These are phyloP conservation scores for Achroia grisella DNA, from an alignment of 1,140 invertebrate genomes.

Conservation along the genomic window DNA sequence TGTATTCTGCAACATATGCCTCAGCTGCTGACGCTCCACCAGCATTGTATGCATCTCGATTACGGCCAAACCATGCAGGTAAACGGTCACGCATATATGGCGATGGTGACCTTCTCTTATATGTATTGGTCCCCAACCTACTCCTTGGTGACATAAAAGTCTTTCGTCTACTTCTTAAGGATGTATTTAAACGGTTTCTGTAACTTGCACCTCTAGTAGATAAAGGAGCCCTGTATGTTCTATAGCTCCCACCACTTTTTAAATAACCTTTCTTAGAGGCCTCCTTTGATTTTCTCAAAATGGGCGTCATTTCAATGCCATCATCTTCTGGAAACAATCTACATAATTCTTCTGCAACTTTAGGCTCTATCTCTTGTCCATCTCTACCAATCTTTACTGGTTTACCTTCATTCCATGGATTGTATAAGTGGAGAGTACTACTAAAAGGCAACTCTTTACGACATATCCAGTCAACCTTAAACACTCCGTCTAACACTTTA, in stretches of 20 bases:
- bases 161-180: conserved; percentile 70
- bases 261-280: conserved; percentile 79
- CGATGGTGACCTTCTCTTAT: conserved; percentile 75
- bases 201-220: conserved; percentile 53
- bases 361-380: conserved; percentile 97
- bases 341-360: conserved; percentile 95
- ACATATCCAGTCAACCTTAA: conserved; percentile 97
- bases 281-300: conserved; percentile 92
- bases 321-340: conserved; percentile 95
- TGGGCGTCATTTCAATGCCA: conserved; percentile 92
- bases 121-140: conserved; percentile 64
- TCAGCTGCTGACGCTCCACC: conserved; percentile 80
- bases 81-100: conserved; percentile 63
- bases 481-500: conserved; percentile 95
- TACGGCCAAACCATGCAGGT: conserved; percentile 64
- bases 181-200: conserved; percentile 50
- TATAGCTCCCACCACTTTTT: conserved; percentile 73
- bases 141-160: conserved; percentile 67
- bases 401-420: conserved; percentile 99
- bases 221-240: conserved; percentile 62
- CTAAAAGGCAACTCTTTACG: conserved; percentile 95
- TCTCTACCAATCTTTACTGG: conserved; percentile 99
- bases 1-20: conserved; percentile 85
- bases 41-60: conserved; percentile 65
- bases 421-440: conserved; percentile 94